Conservation (phyloP, 2,113 vertebrate species). For the Misgurnus anguillicaudatus region DNA sequence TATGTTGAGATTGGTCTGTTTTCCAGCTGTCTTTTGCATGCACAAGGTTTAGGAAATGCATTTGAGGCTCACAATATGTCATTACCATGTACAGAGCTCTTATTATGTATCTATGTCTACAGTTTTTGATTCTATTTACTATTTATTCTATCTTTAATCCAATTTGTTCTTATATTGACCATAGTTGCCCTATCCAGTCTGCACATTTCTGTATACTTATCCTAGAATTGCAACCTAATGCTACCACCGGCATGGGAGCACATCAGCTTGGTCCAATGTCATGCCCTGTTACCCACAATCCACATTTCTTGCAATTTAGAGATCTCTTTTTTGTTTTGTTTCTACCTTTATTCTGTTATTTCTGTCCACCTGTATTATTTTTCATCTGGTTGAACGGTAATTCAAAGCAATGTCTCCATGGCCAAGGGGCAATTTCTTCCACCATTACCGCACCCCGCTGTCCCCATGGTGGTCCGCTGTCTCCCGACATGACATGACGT, state of each 20-base stretch:
- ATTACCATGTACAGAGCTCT: too few relatives aligned
- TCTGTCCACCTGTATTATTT: conserved; percentile 21
- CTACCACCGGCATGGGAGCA: not conserved
- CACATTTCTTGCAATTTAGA: conserved; percentile 14
- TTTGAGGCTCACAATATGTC: too few relatives aligned
- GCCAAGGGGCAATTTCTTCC: conserved; percentile 19
- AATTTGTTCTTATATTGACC: too few relatives aligned
- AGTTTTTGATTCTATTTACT: too few relatives aligned
- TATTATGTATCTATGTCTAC: too few relatives aligned
- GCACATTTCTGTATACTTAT: too few relatives aligned
- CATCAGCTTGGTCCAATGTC: not conserved
- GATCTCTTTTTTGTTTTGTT: conserved; percentile 13
- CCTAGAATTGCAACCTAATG: too few relatives aligned
- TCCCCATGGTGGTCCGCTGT: not conserved
- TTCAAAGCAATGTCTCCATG: conserved; percentile 7
- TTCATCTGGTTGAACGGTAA: not conserved
- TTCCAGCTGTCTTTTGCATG: too few relatives aligned
- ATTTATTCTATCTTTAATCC: too few relatives aligned
- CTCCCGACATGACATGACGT: conserved; percentile 3
- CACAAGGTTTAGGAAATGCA: too few relatives aligned
- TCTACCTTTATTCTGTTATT: conserved; percentile 23
- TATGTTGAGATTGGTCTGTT: too few relatives aligned
- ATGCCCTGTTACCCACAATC: not conserved
- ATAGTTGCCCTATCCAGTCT: too few relatives aligned
- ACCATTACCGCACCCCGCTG: conserved; percentile 22